Evolutionary conservation across 2,797 vertebrate species (phyloP).

Genomic region (Karalla daura): DNA sequence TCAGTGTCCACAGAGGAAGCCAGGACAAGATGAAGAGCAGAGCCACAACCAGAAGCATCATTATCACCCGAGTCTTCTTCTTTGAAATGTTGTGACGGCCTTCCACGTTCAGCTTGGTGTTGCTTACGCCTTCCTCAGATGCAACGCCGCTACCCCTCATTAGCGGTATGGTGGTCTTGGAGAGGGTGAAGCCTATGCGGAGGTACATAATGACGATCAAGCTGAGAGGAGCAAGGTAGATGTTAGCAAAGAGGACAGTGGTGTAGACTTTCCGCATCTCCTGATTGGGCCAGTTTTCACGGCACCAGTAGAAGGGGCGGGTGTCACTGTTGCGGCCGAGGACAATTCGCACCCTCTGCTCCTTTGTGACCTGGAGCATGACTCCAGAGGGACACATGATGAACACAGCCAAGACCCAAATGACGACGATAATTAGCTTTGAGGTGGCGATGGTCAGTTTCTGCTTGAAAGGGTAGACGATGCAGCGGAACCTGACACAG

Average conservation of each 20-base stretch:
- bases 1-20: slow-evolving; percentile 93
- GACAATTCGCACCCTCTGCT: slow-evolving; percentile 85
- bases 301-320: slow-evolving; percentile 89
- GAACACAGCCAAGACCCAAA: slow-evolving; percentile 90
- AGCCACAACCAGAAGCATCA: slow-evolving; percentile 91
- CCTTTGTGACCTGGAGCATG: slow-evolving; percentile 90
- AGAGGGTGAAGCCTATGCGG: slow-evolving; percentile 86
- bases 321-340: slow-evolving; percentile 73
- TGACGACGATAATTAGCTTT: slow-evolving; percentile 82
- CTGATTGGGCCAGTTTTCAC: slow-evolving; percentile 91
- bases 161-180: slow-evolving; percentile 68
- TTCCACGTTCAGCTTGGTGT: slow-evolving; percentile 56
- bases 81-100: slow-evolving; percentile 73
- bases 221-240: slow-evolving; percentile 91
- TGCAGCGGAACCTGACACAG: slow-evolving; percentile 88
- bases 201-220: slow-evolving; percentile 91
- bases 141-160: slow-evolving; percentile 30
- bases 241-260: slow-evolving; percentile 90
- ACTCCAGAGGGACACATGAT: slow-evolving; percentile 93
- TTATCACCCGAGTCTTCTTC: slow-evolving; percentile 89
- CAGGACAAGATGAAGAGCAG: slow-evolving; percentile 93
- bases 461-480: slow-evolving; percentile 92
- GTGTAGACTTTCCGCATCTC: slow-evolving; percentile 93
- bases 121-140: slow-evolving; percentile 24
- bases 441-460: slow-evolving; percentile 88